Conservation (phyloP, 2,797 vertebrate species). For the Rallus crepitans region DNA sequence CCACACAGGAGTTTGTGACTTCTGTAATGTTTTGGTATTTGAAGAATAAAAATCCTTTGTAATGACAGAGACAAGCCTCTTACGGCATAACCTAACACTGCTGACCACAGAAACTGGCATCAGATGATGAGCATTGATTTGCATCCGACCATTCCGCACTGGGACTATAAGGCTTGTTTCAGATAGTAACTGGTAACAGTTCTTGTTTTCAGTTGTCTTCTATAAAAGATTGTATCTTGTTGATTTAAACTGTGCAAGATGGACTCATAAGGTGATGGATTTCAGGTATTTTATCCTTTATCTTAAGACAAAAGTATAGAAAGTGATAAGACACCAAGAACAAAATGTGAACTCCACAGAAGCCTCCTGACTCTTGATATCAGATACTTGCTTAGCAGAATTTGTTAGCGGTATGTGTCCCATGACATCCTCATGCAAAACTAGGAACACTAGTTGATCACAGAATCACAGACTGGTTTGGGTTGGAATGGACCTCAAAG, state of each 20-base stretch:
- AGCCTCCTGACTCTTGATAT: not conserved
- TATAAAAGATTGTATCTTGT: not conserved
- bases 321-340: not conserved
- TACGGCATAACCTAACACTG: not conserved
- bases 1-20: not conserved
- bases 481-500: too few species aligned
- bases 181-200: not conserved
- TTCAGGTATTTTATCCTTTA: not conserved
- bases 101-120: not conserved
- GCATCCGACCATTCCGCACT: not conserved
- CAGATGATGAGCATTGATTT: not conserved
- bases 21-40: not conserved
- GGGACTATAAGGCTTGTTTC: not conserved
- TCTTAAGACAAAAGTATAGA: not conserved
- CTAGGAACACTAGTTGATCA: not conserved
- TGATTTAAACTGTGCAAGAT: not conserved
- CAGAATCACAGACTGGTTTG: too few species aligned
- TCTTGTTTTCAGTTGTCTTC: not conserved
- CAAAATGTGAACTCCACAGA: not conserved
- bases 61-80: not conserved
- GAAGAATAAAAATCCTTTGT: not conserved
- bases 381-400: not conserved
- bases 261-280: not conserved
- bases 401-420: not conserved
- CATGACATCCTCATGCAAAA: accelerated